These are phyloP conservation scores for Lynx canadensis DNA, from an alignment of 2,113 vertebrate species.

Conservation along the genomic window DNA sequence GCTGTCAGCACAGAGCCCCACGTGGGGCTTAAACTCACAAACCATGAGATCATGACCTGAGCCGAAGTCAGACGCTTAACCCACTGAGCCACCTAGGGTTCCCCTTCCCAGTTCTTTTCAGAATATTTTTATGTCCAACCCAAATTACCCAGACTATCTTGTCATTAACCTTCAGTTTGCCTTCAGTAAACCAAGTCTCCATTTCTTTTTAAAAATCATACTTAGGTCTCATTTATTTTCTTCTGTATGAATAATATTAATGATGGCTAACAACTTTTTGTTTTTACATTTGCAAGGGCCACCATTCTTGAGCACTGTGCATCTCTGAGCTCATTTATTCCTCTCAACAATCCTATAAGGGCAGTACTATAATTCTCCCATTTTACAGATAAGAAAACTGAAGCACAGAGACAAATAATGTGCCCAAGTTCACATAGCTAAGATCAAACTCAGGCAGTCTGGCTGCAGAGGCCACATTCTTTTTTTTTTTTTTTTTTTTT, in stretches of 20 bases:
- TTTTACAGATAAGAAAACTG: slow-evolving; percentile 26
- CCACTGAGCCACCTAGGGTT: too few species aligned
- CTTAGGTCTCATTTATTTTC: background rate
- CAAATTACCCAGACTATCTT: background rate
- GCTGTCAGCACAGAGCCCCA: too few species aligned
- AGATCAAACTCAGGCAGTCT: background rate
- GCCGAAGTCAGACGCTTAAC: too few species aligned
- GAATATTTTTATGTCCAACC: background rate
- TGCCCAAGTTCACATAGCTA: background rate
- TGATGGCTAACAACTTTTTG: background rate
- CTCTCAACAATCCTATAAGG: background rate
- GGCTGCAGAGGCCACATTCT: background rate
- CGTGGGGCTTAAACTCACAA: too few species aligned
- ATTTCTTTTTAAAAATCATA: background rate
- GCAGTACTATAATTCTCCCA: background rate
- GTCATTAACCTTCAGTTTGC: background rate
- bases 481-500: too few species aligned
- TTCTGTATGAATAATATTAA: background rate
- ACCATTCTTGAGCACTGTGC: background rate
- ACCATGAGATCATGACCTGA: too few species aligned
- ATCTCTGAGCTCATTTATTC: background rate
- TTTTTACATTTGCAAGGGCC: background rate
- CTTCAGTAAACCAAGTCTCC: background rate
- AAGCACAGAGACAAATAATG: background rate
- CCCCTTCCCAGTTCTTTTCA: background rate